Conservation (phyloP, 2,113 vertebrate genomes). For the Eurystomus gularis region DNA sequence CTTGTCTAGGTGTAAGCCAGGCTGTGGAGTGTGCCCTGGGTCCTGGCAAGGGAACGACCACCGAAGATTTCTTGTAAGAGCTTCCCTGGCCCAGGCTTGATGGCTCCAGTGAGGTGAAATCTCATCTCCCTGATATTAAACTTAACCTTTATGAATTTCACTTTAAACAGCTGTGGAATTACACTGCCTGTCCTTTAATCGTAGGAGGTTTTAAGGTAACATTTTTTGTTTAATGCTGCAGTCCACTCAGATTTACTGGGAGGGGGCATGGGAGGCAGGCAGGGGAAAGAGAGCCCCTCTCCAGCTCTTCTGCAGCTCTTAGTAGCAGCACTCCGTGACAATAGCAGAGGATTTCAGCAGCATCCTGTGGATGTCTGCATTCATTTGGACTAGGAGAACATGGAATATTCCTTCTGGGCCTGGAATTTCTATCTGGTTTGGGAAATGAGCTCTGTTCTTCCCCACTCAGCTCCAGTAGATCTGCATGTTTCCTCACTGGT, state of each 20-base stretch:
- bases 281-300: not conserved
- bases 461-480: fast-evolving
- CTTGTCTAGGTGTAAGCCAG: not conserved
- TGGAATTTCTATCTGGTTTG: not conserved
- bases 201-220: not conserved
- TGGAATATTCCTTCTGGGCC: not conserved
- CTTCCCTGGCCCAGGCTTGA: not conserved
- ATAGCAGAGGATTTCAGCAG: not conserved
- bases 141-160: conserved; percentile 18
- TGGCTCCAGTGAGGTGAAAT: not conserved
- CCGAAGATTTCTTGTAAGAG: not conserved
- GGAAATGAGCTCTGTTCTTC: not conserved
- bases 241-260: not conserved
- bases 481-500: too few relatives aligned
- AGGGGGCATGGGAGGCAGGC: not conserved
- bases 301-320: not conserved
- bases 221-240: not conserved
- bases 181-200: not conserved
- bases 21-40: not conserved
- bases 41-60: not conserved
- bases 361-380: not conserved
- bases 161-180: not conserved
- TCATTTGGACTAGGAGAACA: not conserved
- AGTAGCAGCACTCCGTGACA: not conserved
- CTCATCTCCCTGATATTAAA: conserved; percentile 23